These are phyloP conservation scores for Eretmochelys imbricata DNA, from an alignment of 2,113 vertebrate genomes.

Conservation along the genomic window DNA sequence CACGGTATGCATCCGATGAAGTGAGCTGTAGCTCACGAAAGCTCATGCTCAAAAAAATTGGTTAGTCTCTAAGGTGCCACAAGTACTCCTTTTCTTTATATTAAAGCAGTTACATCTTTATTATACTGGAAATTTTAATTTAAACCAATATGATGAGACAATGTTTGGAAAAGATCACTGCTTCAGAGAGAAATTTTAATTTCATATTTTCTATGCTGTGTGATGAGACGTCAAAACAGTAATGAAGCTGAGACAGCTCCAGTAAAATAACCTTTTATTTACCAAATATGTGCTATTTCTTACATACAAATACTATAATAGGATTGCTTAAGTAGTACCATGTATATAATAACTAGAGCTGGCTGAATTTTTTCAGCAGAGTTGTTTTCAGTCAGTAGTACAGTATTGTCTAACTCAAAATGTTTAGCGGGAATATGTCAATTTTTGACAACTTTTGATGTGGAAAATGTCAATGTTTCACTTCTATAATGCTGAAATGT, in stretches of 20 bases:
- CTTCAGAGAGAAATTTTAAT: background rate
- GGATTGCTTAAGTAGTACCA: background rate
- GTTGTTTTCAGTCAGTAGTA: background rate
- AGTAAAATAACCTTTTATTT: background rate
- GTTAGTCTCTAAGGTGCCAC: too few species aligned
- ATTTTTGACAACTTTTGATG: background rate
- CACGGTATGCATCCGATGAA: too few species aligned
- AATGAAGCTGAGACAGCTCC: background rate
- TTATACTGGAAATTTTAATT: background rate
- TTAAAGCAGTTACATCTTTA: background rate
- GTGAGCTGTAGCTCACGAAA: too few species aligned
- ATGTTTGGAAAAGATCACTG: background rate
- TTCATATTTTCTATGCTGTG: background rate
- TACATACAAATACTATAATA: background rate
- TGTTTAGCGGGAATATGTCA: background rate
- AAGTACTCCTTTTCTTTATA: too few species aligned
- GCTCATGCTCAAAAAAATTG: too few species aligned
- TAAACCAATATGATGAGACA: background rate
- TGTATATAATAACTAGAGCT: background rate
- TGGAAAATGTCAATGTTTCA: background rate
- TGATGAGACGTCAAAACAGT: background rate
- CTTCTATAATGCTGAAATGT: background rate
- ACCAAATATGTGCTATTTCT: background rate
- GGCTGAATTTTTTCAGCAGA: background rate
- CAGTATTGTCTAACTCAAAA: background rate